These are phyloP conservation scores for Cydia fagiglandana DNA, from an alignment of 1,140 invertebrate genomes.

Conservation along the genomic window DNA sequence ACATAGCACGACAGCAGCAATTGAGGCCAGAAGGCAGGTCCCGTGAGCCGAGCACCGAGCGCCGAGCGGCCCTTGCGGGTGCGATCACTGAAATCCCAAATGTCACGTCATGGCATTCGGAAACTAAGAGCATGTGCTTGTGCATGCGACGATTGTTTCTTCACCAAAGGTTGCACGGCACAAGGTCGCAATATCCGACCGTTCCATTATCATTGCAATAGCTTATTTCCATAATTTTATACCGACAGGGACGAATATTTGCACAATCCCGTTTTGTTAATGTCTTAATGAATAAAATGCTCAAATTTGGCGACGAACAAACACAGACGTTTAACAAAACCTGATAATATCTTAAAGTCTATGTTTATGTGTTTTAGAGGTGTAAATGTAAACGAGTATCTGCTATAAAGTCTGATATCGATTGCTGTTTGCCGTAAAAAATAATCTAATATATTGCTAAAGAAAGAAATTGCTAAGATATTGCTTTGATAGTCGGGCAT, in stretches of 20 bases:
- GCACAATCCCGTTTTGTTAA: background rate
- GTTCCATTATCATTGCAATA: slow-evolving; percentile 25
- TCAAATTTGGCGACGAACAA: background rate
- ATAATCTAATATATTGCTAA: background rate
- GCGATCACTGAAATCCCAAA: background rate
- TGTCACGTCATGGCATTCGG: slow-evolving; percentile 11
- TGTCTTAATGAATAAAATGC: slow-evolving; percentile 7
- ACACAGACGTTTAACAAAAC: background rate
- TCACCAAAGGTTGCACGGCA: slow-evolving; percentile 4
- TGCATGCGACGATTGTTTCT: slow-evolving; percentile 21
- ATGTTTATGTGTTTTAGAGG: background rate
- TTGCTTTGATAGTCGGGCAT: too few species aligned
- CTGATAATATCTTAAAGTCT: background rate
- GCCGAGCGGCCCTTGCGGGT: slow-evolving; percentile 14
- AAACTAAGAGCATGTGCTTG: slow-evolving; percentile 9
- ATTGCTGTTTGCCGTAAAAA: background rate
- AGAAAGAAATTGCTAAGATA: too few species aligned
- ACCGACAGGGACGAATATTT: slow-evolving; percentile 16
- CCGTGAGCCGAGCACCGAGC: slow-evolving; percentile 1
- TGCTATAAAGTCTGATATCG: background rate
- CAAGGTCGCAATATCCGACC: background rate
- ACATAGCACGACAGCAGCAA: slow-evolving; percentile 11
- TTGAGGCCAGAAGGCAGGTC: slow-evolving; percentile 16
- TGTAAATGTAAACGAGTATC: background rate
- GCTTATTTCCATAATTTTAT: slow-evolving; percentile 20